Percentiles rank a stretch among this genome's conserved stretches.
phyloP scores from a whole-genome alignment of 2,113 vertebrate genomes.

The Pedetes capensis region DNA sequence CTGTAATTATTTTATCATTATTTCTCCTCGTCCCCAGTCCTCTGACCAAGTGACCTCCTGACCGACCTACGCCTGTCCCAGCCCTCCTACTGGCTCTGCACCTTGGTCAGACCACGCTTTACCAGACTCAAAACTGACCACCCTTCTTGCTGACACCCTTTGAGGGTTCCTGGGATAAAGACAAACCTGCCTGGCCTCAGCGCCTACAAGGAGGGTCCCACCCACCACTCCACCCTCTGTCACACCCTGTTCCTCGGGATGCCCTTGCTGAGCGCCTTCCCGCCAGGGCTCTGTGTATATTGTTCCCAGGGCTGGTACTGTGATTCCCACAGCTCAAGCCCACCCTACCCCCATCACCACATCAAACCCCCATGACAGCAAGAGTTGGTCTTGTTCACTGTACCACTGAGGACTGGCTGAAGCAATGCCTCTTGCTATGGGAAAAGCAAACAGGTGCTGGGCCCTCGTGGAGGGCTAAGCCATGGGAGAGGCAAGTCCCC shows the following conservation, averaged over 20 bases:
- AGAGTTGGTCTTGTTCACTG: background rate
- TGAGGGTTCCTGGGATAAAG: background rate
- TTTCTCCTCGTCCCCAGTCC: background rate
- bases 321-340: background rate
- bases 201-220: background rate
- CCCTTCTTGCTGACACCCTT: background rate
- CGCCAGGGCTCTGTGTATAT: background rate
- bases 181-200: background rate
- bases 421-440: background rate
- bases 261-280: background rate
- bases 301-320: background rate
- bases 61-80: background rate
- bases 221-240: too few species aligned
- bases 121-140: background rate
- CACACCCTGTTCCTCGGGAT: too few species aligned
- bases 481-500: background rate
- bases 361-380: background rate
- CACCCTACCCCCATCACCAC: background rate
- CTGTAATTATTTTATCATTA: background rate
- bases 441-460: background rate
- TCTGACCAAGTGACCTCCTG: background rate
- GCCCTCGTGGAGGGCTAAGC: background rate
- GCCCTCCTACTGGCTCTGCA: background rate
- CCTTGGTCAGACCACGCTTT: background rate
- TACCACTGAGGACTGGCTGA: background rate